Conservation (phyloP, 2,888 invertebrate genomes). For the Lasioglossum figueresi region DNA sequence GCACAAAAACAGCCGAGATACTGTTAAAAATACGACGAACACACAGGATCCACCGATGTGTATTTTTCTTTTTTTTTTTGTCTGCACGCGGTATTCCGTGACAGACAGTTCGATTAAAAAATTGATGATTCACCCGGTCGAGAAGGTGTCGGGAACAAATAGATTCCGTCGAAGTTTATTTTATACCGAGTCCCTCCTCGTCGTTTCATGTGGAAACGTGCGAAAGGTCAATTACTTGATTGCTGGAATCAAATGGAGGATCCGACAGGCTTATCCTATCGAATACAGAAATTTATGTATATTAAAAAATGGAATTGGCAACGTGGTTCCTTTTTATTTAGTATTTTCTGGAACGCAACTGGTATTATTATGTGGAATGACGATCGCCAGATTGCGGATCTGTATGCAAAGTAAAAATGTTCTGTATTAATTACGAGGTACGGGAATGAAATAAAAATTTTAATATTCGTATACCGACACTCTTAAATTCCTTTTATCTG, state of each 20-base stretch:
- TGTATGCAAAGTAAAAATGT: too few species aligned
- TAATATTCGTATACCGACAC: too few species aligned
- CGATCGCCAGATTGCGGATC: too few species aligned
- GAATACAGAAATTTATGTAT: not conserved
- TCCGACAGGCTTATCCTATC: not conserved
- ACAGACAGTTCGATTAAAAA: conserved; percentile 53
- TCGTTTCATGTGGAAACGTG: not conserved
- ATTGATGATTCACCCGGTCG: conserved; percentile 25
- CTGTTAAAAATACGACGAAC: conserved; percentile 50
- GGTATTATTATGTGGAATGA: not conserved
- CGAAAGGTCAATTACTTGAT: not conserved
- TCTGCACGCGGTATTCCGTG: conserved; percentile 17
- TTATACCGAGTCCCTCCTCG: not conserved
- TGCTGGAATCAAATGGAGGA: not conserved
- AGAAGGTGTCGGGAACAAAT: conserved; percentile 9
- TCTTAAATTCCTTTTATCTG: too few species aligned
- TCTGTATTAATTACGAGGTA: too few species aligned
- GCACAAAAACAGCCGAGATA: conserved; percentile 36
- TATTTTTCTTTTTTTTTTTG: conserved; percentile 38
- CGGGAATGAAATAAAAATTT: too few species aligned
- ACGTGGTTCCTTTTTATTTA: not conserved
- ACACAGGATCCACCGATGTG: conserved; percentile 25
- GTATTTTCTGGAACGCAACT: not conserved
- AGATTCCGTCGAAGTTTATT: conserved; percentile 37
- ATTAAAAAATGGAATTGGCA: not conserved